Evolutionary conservation across 2,888 invertebrate genomes (phyloP).

Genomic region (Hemaris fuciformis): DNA sequence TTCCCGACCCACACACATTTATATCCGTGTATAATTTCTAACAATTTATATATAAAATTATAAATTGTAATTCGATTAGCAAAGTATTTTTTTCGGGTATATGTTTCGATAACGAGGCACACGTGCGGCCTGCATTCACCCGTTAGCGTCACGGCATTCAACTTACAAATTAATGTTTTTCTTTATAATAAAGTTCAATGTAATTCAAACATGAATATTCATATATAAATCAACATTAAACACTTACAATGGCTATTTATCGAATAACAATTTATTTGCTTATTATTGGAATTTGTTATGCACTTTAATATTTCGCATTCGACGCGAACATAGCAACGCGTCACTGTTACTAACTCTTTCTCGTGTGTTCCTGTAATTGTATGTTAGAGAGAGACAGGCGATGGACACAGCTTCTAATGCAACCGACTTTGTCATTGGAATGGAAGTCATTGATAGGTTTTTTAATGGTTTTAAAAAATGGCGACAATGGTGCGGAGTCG

Average conservation of each 20-base stretch:
- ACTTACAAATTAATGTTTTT: slow-evolving; percentile 46
- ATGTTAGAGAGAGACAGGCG: slow-evolving; percentile 51
- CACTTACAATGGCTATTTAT: slow-evolving; percentile 73
- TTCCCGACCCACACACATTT: too few species aligned
- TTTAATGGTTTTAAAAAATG: slow-evolving; percentile 78
- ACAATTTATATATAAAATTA: slow-evolving; percentile 22
- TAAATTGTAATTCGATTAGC: slow-evolving; percentile 22
- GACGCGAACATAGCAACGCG: slow-evolving; percentile 42
- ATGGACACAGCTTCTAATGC: slow-evolving; percentile 47
- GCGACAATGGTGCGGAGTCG: slow-evolving; percentile 70
- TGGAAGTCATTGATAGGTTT: slow-evolving; percentile 73
- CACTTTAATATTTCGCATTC: slow-evolving; percentile 61
- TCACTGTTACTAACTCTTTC: slow-evolving; percentile 51
- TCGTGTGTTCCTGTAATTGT: slow-evolving; percentile 29
- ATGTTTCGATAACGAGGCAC: slow-evolving; percentile 37
- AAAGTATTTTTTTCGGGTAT: background rate
- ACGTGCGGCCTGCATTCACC: slow-evolving; percentile 38
- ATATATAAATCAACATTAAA: slow-evolving; percentile 79
- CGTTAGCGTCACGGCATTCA: slow-evolving; percentile 45
- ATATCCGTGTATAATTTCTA: background rate
- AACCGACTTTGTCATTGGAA: slow-evolving; percentile 66
- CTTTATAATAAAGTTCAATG: slow-evolving; percentile 53
- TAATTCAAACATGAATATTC: slow-evolving; percentile 75
- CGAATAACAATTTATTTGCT: slow-evolving; percentile 76
- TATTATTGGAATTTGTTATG: slow-evolving; percentile 79